Evolutionary conservation across 2,113 vertebrate genomes (phyloP).

Genomic region (Centropus bengalensis): DNA sequence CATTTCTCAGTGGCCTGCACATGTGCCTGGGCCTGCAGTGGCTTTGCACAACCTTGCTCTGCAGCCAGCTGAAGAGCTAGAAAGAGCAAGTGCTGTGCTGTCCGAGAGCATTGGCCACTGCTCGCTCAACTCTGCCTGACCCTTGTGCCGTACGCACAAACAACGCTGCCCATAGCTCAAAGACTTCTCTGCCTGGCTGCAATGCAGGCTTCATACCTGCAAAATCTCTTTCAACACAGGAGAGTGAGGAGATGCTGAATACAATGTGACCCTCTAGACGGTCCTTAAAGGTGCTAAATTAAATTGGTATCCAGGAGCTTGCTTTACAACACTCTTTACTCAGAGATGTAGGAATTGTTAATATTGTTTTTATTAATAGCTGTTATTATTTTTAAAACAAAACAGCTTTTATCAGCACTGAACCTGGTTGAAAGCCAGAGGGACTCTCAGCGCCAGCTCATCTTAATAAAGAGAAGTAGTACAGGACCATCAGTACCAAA

Average conservation of each 20-base stretch:
- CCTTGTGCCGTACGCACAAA: rapidly evolving
- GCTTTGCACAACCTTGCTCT: neutral
- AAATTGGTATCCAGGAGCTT: neutral
- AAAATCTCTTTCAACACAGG: neutral
- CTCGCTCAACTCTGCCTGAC: neutral
- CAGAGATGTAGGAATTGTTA: neutral
- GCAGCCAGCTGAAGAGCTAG: neutral
- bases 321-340: neutral
- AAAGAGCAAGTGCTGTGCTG: neutral
- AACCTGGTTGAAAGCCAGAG: neutral
- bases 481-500: neutral
- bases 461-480: neutral
- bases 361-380: neutral
- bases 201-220: neutral
- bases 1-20: neutral
- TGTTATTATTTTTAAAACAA: neutral
- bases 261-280: neutral
- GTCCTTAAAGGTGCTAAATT: rapidly evolving
- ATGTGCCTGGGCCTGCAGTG: neutral
- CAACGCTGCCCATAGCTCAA: neutral
- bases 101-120: neutral
- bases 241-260: neutral
- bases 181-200: neutral
- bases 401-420: neutral
- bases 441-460: no score